A percentile compares a stretch with the other conserved stretches of the same genome.
Evolutionary conservation across 2,888 invertebrate genomes (phyloP).

Genomic region (Prenolepis imparis): DNA sequence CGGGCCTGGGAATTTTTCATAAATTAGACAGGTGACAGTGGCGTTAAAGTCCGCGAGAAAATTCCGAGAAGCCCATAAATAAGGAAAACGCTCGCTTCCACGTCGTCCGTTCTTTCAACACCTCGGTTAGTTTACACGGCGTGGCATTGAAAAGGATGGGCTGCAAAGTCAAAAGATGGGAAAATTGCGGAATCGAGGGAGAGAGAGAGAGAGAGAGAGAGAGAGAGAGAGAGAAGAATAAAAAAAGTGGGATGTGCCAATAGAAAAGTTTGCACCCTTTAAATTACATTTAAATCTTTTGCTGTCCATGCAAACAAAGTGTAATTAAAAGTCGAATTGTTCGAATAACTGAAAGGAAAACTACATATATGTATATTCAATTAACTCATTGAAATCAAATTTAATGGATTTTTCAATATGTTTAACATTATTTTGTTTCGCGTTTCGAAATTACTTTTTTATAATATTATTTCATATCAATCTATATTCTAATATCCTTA

Average conservation of each 20-base stretch:
- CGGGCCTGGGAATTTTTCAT: conserved; percentile 73
- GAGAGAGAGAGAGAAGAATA: conserved; percentile 4
- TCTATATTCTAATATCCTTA: background rate
- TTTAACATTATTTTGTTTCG: background rate
- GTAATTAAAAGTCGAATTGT: conserved; percentile 10
- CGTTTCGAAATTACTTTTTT: background rate
- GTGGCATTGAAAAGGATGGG: conserved; percentile 41
- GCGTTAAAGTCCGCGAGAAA: conserved; percentile 70
- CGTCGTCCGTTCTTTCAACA: conserved; percentile 67
- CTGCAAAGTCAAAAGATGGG: conserved; percentile 53
- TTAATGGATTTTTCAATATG: background rate
- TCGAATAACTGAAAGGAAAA: background rate
- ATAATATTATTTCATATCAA: background rate
- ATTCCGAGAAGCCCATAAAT: conserved; percentile 75
- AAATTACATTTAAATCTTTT: conserved; percentile 68
- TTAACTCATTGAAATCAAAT: conserved; percentile 10
- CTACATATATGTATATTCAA: background rate
- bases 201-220: conserved; percentile 2
- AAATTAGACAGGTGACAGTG: conserved; percentile 76
- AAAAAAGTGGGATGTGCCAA: conserved; percentile 19
- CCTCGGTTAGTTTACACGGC: conserved; percentile 70
- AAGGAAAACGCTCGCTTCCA: conserved; percentile 66
- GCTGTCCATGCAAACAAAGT: conserved; percentile 62
- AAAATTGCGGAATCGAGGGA: conserved; percentile 44
- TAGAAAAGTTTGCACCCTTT: conserved; percentile 66